Evolutionary conservation across 1,140 invertebrate genomes (phyloP).

Genomic region (Leptinotarsa undecemlineata): DNA sequence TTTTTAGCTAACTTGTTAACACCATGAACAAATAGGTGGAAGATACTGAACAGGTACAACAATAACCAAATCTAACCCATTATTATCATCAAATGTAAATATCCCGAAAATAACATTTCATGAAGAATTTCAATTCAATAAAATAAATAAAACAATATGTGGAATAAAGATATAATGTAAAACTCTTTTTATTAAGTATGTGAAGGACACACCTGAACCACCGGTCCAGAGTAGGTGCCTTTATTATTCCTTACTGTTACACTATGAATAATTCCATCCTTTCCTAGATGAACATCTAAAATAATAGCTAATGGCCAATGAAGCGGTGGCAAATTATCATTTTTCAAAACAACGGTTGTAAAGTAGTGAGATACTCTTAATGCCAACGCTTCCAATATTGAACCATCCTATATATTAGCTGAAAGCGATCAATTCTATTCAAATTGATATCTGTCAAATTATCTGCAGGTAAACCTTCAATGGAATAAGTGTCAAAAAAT

Average conservation of each 20-base stretch:
- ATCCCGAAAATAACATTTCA: no score
- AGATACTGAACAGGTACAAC: no score
- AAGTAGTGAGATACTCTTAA: slow-evolving; percentile 2
- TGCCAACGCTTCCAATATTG: slow-evolving; percentile 18
- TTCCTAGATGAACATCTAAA: not conserved
- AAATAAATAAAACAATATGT: no score
- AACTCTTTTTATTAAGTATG: no score
- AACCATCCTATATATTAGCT: not conserved
- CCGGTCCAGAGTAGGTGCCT: not conserved
- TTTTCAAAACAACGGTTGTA: not conserved
- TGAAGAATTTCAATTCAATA: no score
- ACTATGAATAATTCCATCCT: not conserved
- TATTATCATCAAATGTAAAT: no score
- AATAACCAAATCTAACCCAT: no score
- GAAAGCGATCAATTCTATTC: slow-evolving; percentile 1
- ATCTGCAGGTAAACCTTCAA: not conserved
- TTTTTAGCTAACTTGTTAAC: no score
- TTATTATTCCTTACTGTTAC: not conserved
- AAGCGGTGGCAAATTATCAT: not conserved
- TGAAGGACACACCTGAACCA: not conserved
- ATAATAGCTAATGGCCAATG: not conserved
- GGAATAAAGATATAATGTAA: no score
- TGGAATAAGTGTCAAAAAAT: not conserved
- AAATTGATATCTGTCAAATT: no score
- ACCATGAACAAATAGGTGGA: no score